phyloP scores from a whole-genome alignment of 2,888 invertebrate species.

The Lycophotia porphyrea region DNA sequence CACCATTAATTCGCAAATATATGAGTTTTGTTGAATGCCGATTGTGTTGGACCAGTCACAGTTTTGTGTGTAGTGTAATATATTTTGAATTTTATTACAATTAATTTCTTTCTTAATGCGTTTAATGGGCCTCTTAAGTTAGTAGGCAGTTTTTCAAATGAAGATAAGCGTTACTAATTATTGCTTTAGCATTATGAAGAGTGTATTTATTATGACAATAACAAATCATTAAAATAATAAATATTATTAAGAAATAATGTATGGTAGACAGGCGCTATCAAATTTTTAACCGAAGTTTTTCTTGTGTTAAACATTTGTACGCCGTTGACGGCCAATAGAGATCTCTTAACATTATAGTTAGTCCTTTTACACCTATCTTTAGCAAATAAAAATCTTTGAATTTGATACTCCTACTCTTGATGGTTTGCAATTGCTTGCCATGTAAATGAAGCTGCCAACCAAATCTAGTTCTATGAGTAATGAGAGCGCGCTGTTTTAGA shows the following conservation, averaged over 20 bases:
- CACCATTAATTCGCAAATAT: constrained; percentile 42
- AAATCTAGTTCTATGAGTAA: constrained; percentile 11
- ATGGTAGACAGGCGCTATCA: too few species aligned
- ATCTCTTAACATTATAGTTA: too few species aligned
- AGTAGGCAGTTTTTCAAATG: constrained; percentile 5
- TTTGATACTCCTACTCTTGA: background rate
- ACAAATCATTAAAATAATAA: background rate
- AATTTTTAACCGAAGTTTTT: too few species aligned
- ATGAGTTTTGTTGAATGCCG: constrained; percentile 30
- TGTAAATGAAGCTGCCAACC: background rate
- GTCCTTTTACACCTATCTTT: too few species aligned
- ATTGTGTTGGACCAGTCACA: constrained; percentile 30
- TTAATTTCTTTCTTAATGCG: constrained; percentile 12
- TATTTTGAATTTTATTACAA: constrained; percentile 24
- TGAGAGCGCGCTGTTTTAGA: background rate
- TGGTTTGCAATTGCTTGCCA: background rate
- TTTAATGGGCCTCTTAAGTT: constrained; percentile 21
- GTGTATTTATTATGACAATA: background rate
- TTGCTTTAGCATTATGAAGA: background rate
- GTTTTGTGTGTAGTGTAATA: constrained; percentile 7
- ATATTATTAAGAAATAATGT: too few species aligned
- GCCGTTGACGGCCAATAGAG: too few species aligned
- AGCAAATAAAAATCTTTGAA: too few species aligned
- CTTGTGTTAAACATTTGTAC: too few species aligned
- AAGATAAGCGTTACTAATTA: constrained; percentile 12